Percentiles rank a stretch among this genome's conserved stretches.
Evolutionary conservation across 2,888 invertebrate genomes (phyloP).

Genomic region (Entomobrya multifasciata): DNA sequence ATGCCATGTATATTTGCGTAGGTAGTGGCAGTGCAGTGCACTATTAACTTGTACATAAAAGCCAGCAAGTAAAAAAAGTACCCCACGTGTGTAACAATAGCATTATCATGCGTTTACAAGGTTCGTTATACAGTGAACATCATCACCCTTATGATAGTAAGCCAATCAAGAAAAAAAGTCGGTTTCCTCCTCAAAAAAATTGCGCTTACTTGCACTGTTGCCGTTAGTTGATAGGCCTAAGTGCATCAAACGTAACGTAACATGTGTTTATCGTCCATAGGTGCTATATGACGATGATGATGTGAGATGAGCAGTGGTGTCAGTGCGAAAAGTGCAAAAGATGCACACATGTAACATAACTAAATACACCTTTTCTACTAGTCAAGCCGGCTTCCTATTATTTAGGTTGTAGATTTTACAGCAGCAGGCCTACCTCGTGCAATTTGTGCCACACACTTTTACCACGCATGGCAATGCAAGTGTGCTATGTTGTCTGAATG

Average conservation of each 20-base stretch:
- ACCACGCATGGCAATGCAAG: slow-evolving; percentile 56
- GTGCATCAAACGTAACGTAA: neutral
- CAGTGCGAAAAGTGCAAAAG: neutral
- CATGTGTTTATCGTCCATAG: slow-evolving; percentile 17
- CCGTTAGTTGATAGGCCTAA: slow-evolving; percentile 12
- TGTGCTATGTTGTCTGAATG: too few relatives aligned
- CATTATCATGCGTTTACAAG: slow-evolving; percentile 49
- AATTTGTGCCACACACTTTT: slow-evolving; percentile 43
- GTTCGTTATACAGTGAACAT: slow-evolving; percentile 45
- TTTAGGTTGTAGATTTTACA: slow-evolving; percentile 24
- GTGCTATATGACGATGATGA: neutral
- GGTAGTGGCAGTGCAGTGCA: slow-evolving; percentile 14
- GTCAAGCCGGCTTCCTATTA: slow-evolving; percentile 54
- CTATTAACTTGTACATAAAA: slow-evolving; percentile 18
- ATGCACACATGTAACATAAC: neutral
- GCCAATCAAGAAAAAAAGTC: slow-evolving; percentile 57
- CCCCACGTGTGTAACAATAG: slow-evolving; percentile 51
- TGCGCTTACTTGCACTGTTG: neutral
- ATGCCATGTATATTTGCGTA: slow-evolving; percentile 37
- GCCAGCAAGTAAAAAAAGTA: slow-evolving; percentile 45
- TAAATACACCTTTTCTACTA: neutral
- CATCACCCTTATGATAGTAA: slow-evolving; percentile 27
- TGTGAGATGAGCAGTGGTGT: slow-evolving; percentile 35
- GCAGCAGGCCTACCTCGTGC: neutral
- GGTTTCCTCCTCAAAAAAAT: slow-evolving; percentile 68